phyloP scores from a whole-genome alignment of 2,113 vertebrate species.

The Thinocorus orbignyianus region DNA sequence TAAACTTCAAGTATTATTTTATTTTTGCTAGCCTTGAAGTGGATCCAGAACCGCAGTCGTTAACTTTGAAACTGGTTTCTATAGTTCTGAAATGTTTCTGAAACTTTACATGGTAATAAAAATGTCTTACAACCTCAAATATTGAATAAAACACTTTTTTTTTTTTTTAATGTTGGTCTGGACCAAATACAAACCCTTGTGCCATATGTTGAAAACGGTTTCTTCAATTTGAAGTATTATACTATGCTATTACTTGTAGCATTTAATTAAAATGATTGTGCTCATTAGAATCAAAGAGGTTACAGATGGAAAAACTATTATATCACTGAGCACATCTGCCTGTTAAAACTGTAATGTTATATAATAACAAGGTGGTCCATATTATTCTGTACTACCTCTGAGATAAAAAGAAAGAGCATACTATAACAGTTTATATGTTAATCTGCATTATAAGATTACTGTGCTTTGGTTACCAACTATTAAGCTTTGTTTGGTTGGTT shows the following conservation, averaged over 20 bases:
- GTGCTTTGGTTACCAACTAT: not conserved
- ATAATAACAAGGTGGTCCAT: not conserved
- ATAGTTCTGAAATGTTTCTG: constrained; percentile 58
- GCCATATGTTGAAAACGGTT: constrained; percentile 22
- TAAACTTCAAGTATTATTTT: constrained; percentile 67
- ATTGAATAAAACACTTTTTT: constrained; percentile 56
- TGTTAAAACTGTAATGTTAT: not conserved
- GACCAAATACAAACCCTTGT: constrained; percentile 36
- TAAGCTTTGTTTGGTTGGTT: not conserved
- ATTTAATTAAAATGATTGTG: constrained; percentile 52
- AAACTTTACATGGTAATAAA: constrained; percentile 65
- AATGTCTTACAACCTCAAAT: constrained; percentile 55
- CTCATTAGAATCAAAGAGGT: constrained; percentile 25
- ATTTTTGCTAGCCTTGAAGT: constrained; percentile 62
- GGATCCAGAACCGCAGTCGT: constrained; percentile 58
- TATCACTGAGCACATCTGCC: not conserved
- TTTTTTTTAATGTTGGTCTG: not conserved
- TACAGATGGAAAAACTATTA: not conserved
- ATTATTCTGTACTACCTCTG: not conserved
- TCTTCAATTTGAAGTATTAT: constrained; percentile 6
- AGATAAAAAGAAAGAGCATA: not conserved
- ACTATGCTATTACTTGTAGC: not conserved
- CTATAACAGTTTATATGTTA: not conserved
- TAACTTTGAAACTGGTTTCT: constrained; percentile 66
- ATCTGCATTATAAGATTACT: not conserved